phyloP scores from a whole-genome alignment of 2,888 invertebrate genomes.

The Bruchidius siliquastri region DNA sequence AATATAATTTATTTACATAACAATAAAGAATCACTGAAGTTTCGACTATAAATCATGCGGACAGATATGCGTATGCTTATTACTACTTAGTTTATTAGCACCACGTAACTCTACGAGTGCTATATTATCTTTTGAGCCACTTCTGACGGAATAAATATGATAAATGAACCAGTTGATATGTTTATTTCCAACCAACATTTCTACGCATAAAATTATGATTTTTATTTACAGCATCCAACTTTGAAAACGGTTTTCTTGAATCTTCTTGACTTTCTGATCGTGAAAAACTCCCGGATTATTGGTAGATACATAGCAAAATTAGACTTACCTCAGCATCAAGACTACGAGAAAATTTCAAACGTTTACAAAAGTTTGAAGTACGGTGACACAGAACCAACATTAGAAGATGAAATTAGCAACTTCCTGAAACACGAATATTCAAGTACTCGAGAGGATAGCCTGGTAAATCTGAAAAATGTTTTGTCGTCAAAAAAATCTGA shows the following conservation, averaged over 20 bases:
- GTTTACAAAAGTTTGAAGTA: slow-evolving; percentile 41
- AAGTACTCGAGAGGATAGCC: slow-evolving; percentile 50
- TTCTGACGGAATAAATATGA: no score
- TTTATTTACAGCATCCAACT: neutral
- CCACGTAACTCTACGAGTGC: no score
- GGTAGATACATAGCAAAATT: slow-evolving; percentile 48
- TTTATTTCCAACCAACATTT: no score
- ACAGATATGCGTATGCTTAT: no score
- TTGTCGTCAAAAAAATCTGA: slow-evolving; percentile 53
- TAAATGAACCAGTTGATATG: no score
- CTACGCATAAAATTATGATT: neutral
- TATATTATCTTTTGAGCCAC: no score
- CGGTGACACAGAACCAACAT: slow-evolving; percentile 25
- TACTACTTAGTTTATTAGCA: no score
- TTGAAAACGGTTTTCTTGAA: slow-evolving; percentile 37
- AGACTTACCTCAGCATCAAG: slow-evolving; percentile 49
- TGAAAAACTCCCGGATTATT: slow-evolving; percentile 50
- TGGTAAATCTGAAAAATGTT: slow-evolving; percentile 52
- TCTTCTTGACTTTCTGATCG: slow-evolving; percentile 53
- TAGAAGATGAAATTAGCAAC: slow-evolving; percentile 49
- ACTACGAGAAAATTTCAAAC: slow-evolving; percentile 39
- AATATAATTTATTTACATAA: no score
- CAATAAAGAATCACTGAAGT: no score
- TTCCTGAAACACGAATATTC: slow-evolving; percentile 48
- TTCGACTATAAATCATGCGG: no score